Evolutionary conservation across 2,113 vertebrate genomes (phyloP), one percentile per base, ranked within the genome.

Genomic region (Lophura nycthemera): DNA sequence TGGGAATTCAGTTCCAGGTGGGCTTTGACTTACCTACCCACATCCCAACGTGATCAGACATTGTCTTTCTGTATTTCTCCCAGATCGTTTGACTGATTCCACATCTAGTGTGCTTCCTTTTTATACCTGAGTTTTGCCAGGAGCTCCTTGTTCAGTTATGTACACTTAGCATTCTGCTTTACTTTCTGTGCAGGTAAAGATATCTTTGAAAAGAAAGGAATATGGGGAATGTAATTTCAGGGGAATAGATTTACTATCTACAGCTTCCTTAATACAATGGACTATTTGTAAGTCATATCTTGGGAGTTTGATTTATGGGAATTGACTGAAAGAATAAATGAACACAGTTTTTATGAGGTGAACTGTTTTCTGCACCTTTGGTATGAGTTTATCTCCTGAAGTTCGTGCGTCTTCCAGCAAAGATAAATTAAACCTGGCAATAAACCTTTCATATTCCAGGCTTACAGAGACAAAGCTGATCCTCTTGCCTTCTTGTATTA

Each of bases 331-430:
- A 88, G 65, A 34, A 92, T 81, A 90, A 89, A 90, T 57, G 34
- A 77, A 60, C 60, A 65, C 10, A 29, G 11, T 43, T 95, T 87
- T 83, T 71, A 77, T 71, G 57, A 87, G 50, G 64, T 61, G 24
- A 9, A 22, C 59, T 89, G 16, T 83, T 95, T 95, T 94, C 88
- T 90, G 21, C 11, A 48, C 1, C 0, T 80, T 86, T 80, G 47
- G 25, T 65, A 89, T n/a, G 73, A 88, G 95, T 92, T 95, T 90
- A 76, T 96, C 57, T 95, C 60, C 77, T 85, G 30, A 60, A 83
- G 32, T 74, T 92, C 52, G n/a, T 64, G n/a, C 2, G 0, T 88
- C 45, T 93, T 80, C 47, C 65, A 86, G 83, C 22, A 88, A 77
- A 83, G 20, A 76, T 56, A 92, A 88, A 92, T 96, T 71, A 89